Evolutionary conservation across 2,113 vertebrate species (phyloP).

Genomic region (Hylia prasina): DNA sequence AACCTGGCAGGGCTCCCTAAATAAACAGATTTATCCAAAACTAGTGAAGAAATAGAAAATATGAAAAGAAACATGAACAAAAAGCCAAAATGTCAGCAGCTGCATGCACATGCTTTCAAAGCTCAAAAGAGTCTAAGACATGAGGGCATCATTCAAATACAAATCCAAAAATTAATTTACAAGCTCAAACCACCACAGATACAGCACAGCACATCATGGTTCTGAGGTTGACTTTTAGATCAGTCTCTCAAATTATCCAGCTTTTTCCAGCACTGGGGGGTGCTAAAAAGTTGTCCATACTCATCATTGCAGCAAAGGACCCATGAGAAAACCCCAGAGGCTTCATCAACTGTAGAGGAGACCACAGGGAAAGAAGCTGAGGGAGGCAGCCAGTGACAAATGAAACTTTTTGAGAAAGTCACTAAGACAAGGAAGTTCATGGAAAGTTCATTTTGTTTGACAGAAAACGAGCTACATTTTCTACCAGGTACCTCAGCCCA

Average conservation of each 20-base stretch:
- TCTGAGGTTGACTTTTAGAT: background rate
- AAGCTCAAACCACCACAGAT: constrained; percentile 26
- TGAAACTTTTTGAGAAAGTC: background rate
- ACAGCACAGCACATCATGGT: constrained; percentile 40
- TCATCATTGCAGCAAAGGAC: background rate
- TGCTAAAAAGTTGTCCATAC: background rate
- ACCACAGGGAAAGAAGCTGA: background rate
- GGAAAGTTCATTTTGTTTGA: background rate
- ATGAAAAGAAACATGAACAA: background rate
- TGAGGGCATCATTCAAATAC: constrained; percentile 18
- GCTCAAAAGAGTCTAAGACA: background rate
- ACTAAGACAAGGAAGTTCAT: background rate
- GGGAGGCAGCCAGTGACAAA: background rate
- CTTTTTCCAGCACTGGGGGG: background rate
- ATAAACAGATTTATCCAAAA: constrained; percentile 13
- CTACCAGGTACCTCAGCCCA: background rate
- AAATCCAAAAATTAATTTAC: constrained; percentile 20
- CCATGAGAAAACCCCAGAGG: background rate
- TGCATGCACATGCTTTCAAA: constrained; percentile 67
- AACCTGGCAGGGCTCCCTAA: background rate
- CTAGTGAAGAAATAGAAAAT: background rate
- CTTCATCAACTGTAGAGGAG: background rate
- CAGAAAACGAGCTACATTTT: background rate
- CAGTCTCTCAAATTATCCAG: background rate
- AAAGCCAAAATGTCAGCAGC: constrained; percentile 26